A percentile compares a stretch with the other conserved stretches of the same genome.
These are phyloP conservation scores for Apis cerana DNA, from an alignment of 1,140 invertebrate genomes.

Conservation along the genomic window DNA sequence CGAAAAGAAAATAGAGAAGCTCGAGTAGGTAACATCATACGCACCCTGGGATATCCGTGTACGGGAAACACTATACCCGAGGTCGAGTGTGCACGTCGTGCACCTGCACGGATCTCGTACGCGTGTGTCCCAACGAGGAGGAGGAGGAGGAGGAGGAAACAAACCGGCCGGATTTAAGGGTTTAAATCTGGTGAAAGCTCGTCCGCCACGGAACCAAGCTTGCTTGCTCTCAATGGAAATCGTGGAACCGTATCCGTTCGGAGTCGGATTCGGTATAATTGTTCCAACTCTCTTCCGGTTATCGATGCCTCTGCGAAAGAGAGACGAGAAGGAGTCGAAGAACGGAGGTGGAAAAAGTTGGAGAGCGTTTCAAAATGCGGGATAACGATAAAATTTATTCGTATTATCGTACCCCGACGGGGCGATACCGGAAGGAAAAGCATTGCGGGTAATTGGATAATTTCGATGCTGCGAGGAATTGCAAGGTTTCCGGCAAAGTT, in stretches of 20 bases:
- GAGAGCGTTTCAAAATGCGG: too few relatives aligned
- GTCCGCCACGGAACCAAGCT: conserved; percentile 14
- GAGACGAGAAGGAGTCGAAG: too few relatives aligned
- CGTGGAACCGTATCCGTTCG: background rate
- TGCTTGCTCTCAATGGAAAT: background rate
- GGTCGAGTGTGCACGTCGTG: conserved; percentile 27
- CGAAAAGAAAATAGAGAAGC: conserved; percentile 57
- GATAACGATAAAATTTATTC: too few relatives aligned
- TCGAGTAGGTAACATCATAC: conserved; percentile 69
- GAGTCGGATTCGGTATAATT: background rate
- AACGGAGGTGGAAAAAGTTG: too few relatives aligned
- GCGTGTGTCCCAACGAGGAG: conserved; percentile 2
- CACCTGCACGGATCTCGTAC: background rate
- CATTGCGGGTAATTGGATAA: conserved; percentile 44
- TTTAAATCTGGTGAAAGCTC: conserved; percentile 37
- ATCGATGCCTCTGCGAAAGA: too few relatives aligned
- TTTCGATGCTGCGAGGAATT: conserved; percentile 37
- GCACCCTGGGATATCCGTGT: conserved; percentile 61
- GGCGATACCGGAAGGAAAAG: conserved; percentile 40
- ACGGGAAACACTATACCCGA: conserved; percentile 69
- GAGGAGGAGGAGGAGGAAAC: background rate
- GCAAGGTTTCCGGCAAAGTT: conserved; percentile 39
- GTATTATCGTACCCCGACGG: too few relatives aligned
- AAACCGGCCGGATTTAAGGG: conserved; percentile 24
- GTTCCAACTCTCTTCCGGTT: too few relatives aligned